Base-by-base conservation (phyloP, 2,888 invertebrate genomes). In the Dryobotodes eremita region DNA sequence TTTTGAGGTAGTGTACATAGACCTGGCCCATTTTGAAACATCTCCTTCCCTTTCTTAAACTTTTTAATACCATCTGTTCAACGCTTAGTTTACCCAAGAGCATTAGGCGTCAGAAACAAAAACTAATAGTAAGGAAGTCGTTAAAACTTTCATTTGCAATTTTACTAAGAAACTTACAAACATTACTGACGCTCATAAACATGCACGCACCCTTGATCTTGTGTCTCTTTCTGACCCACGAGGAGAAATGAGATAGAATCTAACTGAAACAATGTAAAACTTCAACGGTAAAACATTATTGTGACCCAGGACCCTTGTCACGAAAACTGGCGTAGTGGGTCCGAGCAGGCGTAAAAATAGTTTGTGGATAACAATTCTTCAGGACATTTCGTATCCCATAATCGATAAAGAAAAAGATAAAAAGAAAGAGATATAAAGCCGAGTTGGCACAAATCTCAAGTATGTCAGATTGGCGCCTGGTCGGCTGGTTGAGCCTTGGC, bases 361-460 rank as follows among this genome's bases (percentile, higher is more conserved):
- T 84, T 84, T 75, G 71, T 73, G 73, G 61, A 50, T 66, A 55
- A 62, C 64, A 82, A 71, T 88, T 82, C 80, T 69, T 78, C 68
- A 80, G 75, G 77, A 83, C 17, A 71, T 75, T 72, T 72, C 66
- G 50, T 10, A 78, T 42, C 48, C 75, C 82, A 69, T 85, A 84
- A 89, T 88, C 90, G 79, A 91, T 91, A 87, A 83, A 86, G 79
- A 79, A 86, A 86, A 87, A 83, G 42, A 75, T 76, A 91, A 90
- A 87, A 84, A 86, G 79, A 80, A 84, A 85, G 85, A 82, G 66
- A 80, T 77, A 80, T 88, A 84, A 85, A 85, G 85, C 87, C 85
- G 76, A 91, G 87, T 95, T 95, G 95, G 95, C 95, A 95, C 88
- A 87, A 89, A 87, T 88, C 86, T 90, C 86, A 93, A 94, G 90